Percentiles rank a stretch among this genome's conserved stretches.
Conservation (phyloP, 2,797 vertebrate species). For the Buphagus erythrorhynchus region DNA sequence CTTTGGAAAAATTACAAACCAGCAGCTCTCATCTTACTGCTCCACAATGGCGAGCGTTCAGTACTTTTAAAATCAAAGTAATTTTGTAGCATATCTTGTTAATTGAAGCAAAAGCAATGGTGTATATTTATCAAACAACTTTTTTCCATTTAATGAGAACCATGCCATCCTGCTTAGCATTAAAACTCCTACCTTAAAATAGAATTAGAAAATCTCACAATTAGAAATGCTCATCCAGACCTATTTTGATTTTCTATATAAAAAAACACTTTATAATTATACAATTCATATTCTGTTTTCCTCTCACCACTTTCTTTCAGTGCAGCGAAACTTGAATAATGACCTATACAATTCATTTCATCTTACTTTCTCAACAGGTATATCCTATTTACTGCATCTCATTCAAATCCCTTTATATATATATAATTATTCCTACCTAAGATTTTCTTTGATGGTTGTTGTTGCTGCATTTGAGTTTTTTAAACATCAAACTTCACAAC, state of each 20-base stretch:
- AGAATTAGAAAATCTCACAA: neutral
- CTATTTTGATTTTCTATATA: neutral
- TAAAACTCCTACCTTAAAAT: neutral
- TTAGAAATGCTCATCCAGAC: neutral
- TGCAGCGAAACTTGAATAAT: neutral
- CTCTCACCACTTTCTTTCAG: neutral
- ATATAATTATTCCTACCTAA: neutral
- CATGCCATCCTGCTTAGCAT: neutral
- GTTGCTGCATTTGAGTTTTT: neutral
- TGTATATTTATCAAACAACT: neutral
- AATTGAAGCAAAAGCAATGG: neutral
- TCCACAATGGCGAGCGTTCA: neutral
- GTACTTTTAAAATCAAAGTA: neutral
- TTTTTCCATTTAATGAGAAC: neutral
- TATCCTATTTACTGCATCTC: neutral
- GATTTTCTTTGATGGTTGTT: slow-evolving; percentile 33
- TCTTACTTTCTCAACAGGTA: neutral
- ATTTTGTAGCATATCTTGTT: neutral
- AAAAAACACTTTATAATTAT: neutral
- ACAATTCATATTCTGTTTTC: neutral
- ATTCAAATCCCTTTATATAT: neutral
- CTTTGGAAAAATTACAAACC: slow-evolving; percentile 30
- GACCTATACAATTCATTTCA: neutral
- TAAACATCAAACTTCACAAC: slow-evolving; percentile 19
- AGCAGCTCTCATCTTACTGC: neutral